phyloP scores from a whole-genome alignment of 2,888 invertebrate species.

The Acrocyrtus sp. region DNA sequence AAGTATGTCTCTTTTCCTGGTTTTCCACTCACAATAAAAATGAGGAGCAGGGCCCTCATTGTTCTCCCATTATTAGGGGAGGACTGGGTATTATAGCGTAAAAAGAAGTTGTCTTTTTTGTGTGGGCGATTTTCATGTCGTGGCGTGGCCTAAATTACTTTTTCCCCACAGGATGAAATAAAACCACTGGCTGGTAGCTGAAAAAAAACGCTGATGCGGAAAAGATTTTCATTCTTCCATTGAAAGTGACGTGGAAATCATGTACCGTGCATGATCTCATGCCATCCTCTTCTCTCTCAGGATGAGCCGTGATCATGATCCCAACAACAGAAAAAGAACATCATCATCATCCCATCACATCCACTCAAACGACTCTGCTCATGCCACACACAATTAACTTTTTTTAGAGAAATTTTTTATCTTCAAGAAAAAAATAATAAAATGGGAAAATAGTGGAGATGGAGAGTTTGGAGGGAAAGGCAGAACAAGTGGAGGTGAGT shows the following conservation, averaged over 20 bases:
- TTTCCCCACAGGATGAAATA: not conserved
- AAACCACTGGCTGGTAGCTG: not conserved
- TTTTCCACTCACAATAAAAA: too few relatives aligned
- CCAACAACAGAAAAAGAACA: not conserved
- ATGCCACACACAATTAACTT: too few relatives aligned
- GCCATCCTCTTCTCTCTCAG: not conserved
- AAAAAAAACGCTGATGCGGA: not conserved
- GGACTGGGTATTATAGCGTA: too few relatives aligned
- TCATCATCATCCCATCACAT: constrained; percentile 1
- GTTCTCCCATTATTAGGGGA: too few relatives aligned
- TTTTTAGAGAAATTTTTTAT: too few relatives aligned
- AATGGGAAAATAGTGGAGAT: too few relatives aligned
- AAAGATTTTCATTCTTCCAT: constrained; percentile 10
- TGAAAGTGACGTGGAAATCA: constrained; percentile 12
- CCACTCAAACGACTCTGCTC: too few relatives aligned
- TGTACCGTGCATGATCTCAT: not conserved
- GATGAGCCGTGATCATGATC: not conserved
- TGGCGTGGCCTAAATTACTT: not conserved
- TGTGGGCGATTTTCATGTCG: not conserved
- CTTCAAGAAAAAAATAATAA: too few relatives aligned
- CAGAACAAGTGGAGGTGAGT: too few relatives aligned
- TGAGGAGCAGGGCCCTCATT: too few relatives aligned
- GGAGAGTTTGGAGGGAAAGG: too few relatives aligned
- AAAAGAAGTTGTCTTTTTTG: constrained; percentile 4
- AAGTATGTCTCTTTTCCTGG: too few relatives aligned